phyloP scores from a whole-genome alignment of 1,140 invertebrate genomes.

The Micrasema minimum region DNA sequence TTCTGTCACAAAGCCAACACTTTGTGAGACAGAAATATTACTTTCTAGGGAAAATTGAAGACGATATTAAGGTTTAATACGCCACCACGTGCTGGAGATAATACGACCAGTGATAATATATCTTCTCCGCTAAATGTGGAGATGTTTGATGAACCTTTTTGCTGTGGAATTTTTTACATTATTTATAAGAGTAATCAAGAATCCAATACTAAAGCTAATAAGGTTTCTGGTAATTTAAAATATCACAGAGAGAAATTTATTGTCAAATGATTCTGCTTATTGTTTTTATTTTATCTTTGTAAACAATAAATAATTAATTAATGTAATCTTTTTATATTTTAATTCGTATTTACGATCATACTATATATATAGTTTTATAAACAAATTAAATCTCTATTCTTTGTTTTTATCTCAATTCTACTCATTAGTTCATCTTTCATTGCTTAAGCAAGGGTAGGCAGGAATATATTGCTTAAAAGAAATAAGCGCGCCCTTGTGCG shows the following conservation, averaged over 20 bases:
- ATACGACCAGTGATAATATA: background rate
- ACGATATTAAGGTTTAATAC: constrained; percentile 11
- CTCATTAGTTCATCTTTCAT: too few relatives aligned
- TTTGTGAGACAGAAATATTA: constrained; percentile 9
- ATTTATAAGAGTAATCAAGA: background rate
- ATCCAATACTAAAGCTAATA: background rate
- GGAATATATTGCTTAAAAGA: too few relatives aligned
- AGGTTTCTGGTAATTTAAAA: background rate
- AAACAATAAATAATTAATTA: background rate
- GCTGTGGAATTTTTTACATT: too few relatives aligned
- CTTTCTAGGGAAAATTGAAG: constrained; percentile 14
- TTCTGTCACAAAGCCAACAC: constrained; percentile 2
- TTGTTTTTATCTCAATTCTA: too few relatives aligned
- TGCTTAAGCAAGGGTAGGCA: too few relatives aligned
- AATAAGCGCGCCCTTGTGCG: too few relatives aligned
- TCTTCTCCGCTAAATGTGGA: background rate
- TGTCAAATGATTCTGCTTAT: background rate
- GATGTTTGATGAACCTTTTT: background rate
- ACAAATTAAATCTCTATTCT: background rate
- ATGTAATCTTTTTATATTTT: background rate
- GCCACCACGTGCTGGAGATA: background rate
- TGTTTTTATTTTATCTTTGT: background rate
- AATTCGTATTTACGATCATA: background rate
- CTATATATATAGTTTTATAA: background rate
- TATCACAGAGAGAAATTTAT: background rate